Conservation (phyloP, 2,113 vertebrate species). For the Nycticorax nycticorax region DNA sequence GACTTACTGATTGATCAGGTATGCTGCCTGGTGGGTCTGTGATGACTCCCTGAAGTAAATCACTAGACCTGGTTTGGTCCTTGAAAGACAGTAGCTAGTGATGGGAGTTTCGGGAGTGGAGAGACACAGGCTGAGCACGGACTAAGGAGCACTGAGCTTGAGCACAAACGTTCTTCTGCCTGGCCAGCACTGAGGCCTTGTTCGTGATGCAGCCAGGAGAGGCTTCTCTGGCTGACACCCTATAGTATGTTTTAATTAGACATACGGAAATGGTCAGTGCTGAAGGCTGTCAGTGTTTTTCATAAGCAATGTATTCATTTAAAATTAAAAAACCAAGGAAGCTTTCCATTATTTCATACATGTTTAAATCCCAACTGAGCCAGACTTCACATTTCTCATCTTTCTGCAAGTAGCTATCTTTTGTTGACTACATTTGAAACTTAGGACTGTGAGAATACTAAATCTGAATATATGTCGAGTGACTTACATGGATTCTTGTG, state of each 20-base stretch:
- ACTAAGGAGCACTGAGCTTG: neutral
- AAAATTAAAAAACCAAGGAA: neutral
- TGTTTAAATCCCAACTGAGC: neutral
- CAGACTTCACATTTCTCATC: slow-evolving; percentile 26
- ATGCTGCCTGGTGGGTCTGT: neutral
- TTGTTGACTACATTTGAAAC: slow-evolving; percentile 47
- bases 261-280: neutral
- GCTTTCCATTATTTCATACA: neutral
- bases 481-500: slow-evolving; percentile 55
- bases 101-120: neutral
- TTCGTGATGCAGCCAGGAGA: neutral
- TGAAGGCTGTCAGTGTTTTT: slow-evolving; percentile 7
- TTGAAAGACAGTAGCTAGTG: neutral
- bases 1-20: neutral
- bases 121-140: neutral
- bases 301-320: neutral
- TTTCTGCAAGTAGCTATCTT: neutral
- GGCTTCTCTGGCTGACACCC: neutral
- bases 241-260: neutral
- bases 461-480: slow-evolving; percentile 40
- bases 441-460: slow-evolving; percentile 36
- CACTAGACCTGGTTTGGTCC: neutral
- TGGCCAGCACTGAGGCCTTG: neutral
- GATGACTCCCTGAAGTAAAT: neutral
- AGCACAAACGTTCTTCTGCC: neutral